Conservation (phyloP, 2,113 vertebrate genomes). For the Oophaga pumilio region DNA sequence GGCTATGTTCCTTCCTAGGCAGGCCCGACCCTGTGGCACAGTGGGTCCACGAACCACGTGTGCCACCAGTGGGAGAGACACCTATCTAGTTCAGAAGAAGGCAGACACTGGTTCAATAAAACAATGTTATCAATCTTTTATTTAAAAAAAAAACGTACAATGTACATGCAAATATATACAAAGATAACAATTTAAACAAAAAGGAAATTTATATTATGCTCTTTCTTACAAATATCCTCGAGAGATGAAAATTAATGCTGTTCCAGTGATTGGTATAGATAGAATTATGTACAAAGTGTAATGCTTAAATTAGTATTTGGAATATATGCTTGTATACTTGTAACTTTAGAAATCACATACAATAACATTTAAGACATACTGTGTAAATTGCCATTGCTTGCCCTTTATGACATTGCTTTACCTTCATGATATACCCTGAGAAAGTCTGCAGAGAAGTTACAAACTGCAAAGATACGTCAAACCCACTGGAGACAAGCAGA, state of each 20-base stretch:
- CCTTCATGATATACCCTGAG: slow-evolving; percentile 66
- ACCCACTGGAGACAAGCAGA: neutral
- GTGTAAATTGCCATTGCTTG: slow-evolving; percentile 40
- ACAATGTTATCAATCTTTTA: slow-evolving; percentile 69
- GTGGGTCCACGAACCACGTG: too few species aligned
- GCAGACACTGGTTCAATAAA: neutral
- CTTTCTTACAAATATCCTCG: slow-evolving; percentile 56
- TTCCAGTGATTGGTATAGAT: slow-evolving; percentile 60
- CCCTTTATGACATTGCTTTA: slow-evolving; percentile 31
- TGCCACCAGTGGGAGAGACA: too few species aligned
- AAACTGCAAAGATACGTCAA: slow-evolving; percentile 61
- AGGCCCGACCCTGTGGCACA: too few species aligned
- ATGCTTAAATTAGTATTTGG: slow-evolving; percentile 64
- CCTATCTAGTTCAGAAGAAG: neutral
- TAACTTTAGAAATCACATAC: slow-evolving; percentile 65
- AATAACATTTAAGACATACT: slow-evolving; percentile 29
- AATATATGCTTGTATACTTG: slow-evolving; percentile 61
- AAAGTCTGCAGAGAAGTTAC: slow-evolving; percentile 56
- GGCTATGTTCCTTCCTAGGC: too few species aligned
- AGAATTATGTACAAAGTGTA: slow-evolving; percentile 63
- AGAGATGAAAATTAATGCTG: slow-evolving; percentile 68
- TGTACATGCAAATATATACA: slow-evolving; percentile 72
- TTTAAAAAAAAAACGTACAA: slow-evolving; percentile 65
- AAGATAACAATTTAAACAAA: slow-evolving; percentile 61
- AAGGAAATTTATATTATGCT: slow-evolving; percentile 59